These are phyloP conservation scores for Xyrauchen texanus DNA, from an alignment of 2,113 vertebrate species.

Conservation along the genomic window DNA sequence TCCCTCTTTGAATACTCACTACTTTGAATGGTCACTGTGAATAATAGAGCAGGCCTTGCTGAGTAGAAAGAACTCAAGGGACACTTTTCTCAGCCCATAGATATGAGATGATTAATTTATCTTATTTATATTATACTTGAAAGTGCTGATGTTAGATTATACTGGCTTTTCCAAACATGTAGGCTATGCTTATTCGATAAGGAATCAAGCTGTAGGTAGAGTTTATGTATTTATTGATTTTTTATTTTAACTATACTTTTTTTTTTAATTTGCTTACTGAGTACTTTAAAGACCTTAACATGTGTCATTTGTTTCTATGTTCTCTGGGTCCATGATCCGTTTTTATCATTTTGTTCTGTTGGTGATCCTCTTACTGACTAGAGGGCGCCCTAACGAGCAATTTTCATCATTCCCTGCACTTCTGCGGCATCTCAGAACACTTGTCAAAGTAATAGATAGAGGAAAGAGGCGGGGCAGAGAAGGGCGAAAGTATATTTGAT, in stretches of 20 bases:
- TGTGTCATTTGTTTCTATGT: neutral
- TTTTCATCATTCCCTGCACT: neutral
- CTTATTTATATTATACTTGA: neutral
- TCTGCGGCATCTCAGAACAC: no score
- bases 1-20: neutral
- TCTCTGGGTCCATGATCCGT: neutral
- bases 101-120: neutral
- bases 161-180: neutral
- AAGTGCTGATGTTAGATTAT: neutral
- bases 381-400: constrained; percentile 19
- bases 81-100: constrained; percentile 2
- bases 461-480: no score
- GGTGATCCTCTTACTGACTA: constrained; percentile 13
- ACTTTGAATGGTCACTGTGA: neutral
- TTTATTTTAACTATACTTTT: no score
- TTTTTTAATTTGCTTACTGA: no score
- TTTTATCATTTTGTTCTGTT: neutral
- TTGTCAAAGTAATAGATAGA: no score
- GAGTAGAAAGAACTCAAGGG: neutral
- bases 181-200: no score
- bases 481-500: no score
- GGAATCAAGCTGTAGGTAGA: no score
- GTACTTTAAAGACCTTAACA: neutral
- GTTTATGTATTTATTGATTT: no score
- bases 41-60: neutral